Evolutionary conservation across 2,888 invertebrate species (phyloP).

Genomic region (Caradrina clavipalpis): DNA sequence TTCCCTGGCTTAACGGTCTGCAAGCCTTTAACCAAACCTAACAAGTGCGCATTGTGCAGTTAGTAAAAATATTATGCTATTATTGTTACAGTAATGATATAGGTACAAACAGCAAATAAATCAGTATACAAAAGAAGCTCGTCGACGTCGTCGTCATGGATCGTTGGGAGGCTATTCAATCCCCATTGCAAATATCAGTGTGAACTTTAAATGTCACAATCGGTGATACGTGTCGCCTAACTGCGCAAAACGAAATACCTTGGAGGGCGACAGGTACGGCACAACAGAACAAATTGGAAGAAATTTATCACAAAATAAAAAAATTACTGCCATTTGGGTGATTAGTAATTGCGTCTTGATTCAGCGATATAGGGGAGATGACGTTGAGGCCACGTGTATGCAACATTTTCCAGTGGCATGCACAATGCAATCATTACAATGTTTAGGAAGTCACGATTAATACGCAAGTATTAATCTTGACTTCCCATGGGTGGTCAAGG

Average conservation of each 20-base stretch:
- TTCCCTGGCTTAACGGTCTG: slow-evolving; percentile 77
- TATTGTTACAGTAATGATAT: slow-evolving; percentile 39
- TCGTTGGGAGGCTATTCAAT: slow-evolving; percentile 64
- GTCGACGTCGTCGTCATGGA: slow-evolving; percentile 55
- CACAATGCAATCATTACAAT: background rate
- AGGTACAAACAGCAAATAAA: slow-evolving; percentile 34
- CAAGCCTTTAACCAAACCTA: slow-evolving; percentile 70
- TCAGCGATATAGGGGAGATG: too few species aligned
- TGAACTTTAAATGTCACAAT: slow-evolving; percentile 89
- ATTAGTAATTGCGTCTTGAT: too few species aligned
- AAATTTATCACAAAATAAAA: slow-evolving; percentile 1
- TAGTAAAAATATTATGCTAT: slow-evolving; percentile 27
- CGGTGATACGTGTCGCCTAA: slow-evolving; percentile 70
- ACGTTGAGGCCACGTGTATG: too few species aligned
- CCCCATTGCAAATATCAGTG: slow-evolving; percentile 82
- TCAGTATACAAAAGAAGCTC: slow-evolving; percentile 34
- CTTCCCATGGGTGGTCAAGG: too few species aligned
- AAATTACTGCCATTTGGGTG: background rate
- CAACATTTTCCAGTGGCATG: too few species aligned
- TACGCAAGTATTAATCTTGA: too few species aligned
- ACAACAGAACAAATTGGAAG: slow-evolving; percentile 9
- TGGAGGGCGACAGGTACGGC: slow-evolving; percentile 13
- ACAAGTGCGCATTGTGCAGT: slow-evolving; percentile 63
- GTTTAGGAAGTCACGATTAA: background rate
- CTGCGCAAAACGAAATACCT: slow-evolving; percentile 36